Evolutionary conservation across 2,113 vertebrate species (phyloP), one percentile per base, ranked within the genome.

Genomic region (Dunckerocampus dactyliophorus): DNA sequence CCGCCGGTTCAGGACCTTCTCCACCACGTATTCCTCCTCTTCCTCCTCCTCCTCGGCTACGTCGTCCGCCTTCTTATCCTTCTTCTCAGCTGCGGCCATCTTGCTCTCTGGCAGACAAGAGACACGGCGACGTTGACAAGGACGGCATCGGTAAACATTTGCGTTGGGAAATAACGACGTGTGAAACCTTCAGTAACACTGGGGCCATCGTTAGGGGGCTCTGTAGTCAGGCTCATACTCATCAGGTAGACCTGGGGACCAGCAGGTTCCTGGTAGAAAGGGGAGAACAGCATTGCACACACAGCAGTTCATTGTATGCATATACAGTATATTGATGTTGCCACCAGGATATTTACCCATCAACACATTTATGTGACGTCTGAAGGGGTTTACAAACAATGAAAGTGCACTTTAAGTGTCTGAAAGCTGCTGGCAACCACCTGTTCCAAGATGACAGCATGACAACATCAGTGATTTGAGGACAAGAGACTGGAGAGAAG

Each of bases 1-100:
- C 34, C 96, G 90, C 17, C 95, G 92, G 21, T 98, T 96, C 55
- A 98, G 89, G 42, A 98, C 96, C 49, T 97, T 98, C 49, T 99
- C 96, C 86, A 99, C 96, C 83, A 99, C 94, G 22, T 99, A 98
- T 4, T 97, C 95, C 57, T 98, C 95, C 79, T 97, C 96, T 47
- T 98, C 95, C 80, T 97, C 96, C 57, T 97, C 95, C 59, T 97
- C 96, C 82, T 95, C 96, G 14, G 93, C 83, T 49, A 95, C 95
- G 50, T 98, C 94, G 10, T 98, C 96, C 59, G 96, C 90, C 89
- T 97, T 98, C 82, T 99, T 98, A 62, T 98, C 98, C 88, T 93
- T 95, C 79, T 96, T 97, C 71, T 95, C 95, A 50, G 88, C 84
- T 49, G 91, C 65, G 39, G 91, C 85, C 87, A 94, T 90, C 71